Base-by-base conservation (phyloP, 2,113 vertebrate genomes). In the Corynorhinus townsendii region DNA sequence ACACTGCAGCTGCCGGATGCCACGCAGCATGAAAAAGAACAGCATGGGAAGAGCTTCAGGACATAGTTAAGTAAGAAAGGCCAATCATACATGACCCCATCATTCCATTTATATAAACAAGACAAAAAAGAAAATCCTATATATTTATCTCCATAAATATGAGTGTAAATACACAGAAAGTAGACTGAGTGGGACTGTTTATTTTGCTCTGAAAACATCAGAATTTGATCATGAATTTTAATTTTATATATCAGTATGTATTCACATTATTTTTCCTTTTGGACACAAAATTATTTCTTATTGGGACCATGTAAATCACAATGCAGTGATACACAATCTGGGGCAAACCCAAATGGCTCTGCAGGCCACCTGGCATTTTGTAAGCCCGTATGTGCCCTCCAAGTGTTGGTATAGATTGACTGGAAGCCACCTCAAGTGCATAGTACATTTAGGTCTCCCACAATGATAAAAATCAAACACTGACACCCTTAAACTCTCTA, bases 21-120 rank as follows among this genome's bases (percentile, higher is more conserved):
- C 1, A 17, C 4, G 3, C 2, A 30, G 38, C n/a, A 38, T 30
- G 45, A 56, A 54, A 64, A 47, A 82, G 14, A 45, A 28, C 0
- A 3, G 11, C 69, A 52, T 2, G 10, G 6, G n/a, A 47, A 79
- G 38, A 86, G 17, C 38, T 40, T 40, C 38, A 56, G 75, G 76
- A 68, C 76, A 54, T 0, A 8, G 30, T 47, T 47, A 43, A 1
- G 10, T 79, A 54, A 88, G 35, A 75, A 91, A 93, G 12, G 33
- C 22, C 22, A n/a, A 24, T 66, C 30, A 30, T 10, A 49, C 24
- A 19, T 15, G 30, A 75, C 56, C 30, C 6, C 30, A 90, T 6
- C 30, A 90, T 15, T 68, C 49, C 40, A 22, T 66, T 72, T 47
- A 10, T 2, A 77, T 45, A 80, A 82, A 43, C 22, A 56, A 64